Base-by-base conservation (phyloP, 2,797 vertebrate species). In the Selene dorsalis region DNA sequence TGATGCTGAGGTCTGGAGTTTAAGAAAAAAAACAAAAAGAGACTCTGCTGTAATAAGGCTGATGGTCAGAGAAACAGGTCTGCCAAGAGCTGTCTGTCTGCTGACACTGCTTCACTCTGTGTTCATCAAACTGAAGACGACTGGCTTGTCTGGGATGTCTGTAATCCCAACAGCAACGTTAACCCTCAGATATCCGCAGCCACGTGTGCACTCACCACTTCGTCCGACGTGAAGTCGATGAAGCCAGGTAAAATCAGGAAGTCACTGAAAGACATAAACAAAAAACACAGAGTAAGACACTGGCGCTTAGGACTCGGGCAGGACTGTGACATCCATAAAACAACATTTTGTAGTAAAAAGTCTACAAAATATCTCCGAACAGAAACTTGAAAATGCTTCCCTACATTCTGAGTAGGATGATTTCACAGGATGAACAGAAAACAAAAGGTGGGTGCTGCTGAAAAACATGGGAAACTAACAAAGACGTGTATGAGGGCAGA, bases 181-280 rank as follows among this genome's bases (percentile, higher is more conserved):
- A 35, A 9, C 9, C 28, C 60, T 52, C 35, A 30, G 24, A 39
- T 5, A 35, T 11, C 14, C 20, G 52, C 8, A 4, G 9, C 55
- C 58, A 5, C 1, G 0, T 1, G 5, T 4, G 17, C 66, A 96
- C 97, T 97, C 89, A 98, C 97, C 96, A 98, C 97, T 93, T 98
- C 97, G 12, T 98, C 97, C 0, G 97, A 97, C 62, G 96, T 96
- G 79, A 98, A 98, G 94, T 98, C 97, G 45, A 98, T 98, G 92
- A 98, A 98, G 84, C 97, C 97, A 0, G 97, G 97, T n/a, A 98
- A 94, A 83, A 98, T 98, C 93, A 98, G 94, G 93, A 98, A 98
- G 88, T 98, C 97, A 80, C 97, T 98, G 94, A 7, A 92, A 93
- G 87, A 92, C 70, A 94, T 52, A 76, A 85, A 41, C 35, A 80